phyloP scores from a whole-genome alignment of 2,797 vertebrate genomes.

The Carduelis carduelis region DNA sequence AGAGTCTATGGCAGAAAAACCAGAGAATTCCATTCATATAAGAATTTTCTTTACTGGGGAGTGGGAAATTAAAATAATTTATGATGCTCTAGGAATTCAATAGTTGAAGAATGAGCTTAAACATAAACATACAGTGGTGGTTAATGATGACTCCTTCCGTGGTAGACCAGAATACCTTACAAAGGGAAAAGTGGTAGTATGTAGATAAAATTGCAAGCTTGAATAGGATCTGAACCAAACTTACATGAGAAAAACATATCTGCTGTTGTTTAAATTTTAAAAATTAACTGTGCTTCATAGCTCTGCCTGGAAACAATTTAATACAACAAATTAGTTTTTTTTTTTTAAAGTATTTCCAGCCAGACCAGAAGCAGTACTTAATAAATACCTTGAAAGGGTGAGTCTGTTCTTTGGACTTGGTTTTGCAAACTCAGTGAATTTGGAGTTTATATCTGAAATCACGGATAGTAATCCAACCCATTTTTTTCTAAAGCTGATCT shows the following conservation, averaged over 20 bases:
- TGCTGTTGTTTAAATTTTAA: constrained; percentile 7
- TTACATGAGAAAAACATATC: neutral
- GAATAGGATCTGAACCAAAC: constrained; percentile 4
- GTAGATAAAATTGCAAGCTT: constrained; percentile 43
- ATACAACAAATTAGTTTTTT: neutral
- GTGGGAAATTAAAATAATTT: neutral
- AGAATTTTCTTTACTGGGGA: neutral
- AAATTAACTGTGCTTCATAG: neutral
- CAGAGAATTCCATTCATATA: neutral
- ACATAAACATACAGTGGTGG: neutral
- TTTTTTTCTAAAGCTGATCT: neutral
- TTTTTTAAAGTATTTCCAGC: neutral
- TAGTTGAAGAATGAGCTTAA: neutral
- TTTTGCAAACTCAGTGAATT: constrained; percentile 21
- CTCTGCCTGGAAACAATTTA: constrained; percentile 52
- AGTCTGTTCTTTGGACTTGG: neutral
- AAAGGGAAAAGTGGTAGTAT: neutral
- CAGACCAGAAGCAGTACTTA: constrained; percentile 7
- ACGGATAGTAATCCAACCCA: neutral
- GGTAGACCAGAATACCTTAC: constrained; percentile 8
- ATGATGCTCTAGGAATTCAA: neutral
- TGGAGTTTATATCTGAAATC: neutral
- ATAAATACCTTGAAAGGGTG: neutral
- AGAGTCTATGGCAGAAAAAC: neutral
- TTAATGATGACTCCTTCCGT: neutral